Evolutionary conservation across 2,888 invertebrate genomes (phyloP), one percentile per base, ranked within the genome.

Genomic region (Amitus sp.): DNA sequence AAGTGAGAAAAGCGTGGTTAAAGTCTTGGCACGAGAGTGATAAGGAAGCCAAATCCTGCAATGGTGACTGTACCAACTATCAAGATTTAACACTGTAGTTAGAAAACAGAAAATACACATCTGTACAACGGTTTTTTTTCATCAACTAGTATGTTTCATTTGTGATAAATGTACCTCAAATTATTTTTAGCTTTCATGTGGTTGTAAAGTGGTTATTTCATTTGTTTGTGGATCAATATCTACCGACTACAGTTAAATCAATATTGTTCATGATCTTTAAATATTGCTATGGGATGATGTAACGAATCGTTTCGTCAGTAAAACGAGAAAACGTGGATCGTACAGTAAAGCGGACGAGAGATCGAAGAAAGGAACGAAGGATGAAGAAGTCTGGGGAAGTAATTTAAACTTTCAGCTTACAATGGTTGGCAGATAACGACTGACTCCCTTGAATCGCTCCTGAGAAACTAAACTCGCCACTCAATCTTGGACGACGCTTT

Each of bases 361-460:
- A 50, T 20, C 23, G 33, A 63, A 52, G 59, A 59, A 59, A 58
- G 52, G 45, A 46, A 28, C 56, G 55, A 58, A 56, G 57, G 59
- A 60, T 56, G 55, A 68, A 69, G 62, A 67, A 64, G 63, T 65
- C 64, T 58, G 63, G 52, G 70, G 69, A 70, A 73, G 72, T 74
- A 75, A 77, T 77, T 75, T 71, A 72, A 74, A 74, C 71, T 70
- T 73, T 70, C 54, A 47, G 50, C 51, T 57, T 61, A 60, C 56
- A 62, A 60, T 59, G 70, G 65, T 63, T 59, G 64, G 63, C 59
- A 65, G 57, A 63, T 60, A 56, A 54, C 54, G 58, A 47, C 59
- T 51, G 39, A 53, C 46, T 52, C 40, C 62, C 62, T 66, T 57
- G 63, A 71, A 69, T 71, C 65, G 68, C 71, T 71, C 69, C 72